Evolutionary conservation across 2,888 invertebrate species (phyloP).

Genomic region (Steromphala cineraria): DNA sequence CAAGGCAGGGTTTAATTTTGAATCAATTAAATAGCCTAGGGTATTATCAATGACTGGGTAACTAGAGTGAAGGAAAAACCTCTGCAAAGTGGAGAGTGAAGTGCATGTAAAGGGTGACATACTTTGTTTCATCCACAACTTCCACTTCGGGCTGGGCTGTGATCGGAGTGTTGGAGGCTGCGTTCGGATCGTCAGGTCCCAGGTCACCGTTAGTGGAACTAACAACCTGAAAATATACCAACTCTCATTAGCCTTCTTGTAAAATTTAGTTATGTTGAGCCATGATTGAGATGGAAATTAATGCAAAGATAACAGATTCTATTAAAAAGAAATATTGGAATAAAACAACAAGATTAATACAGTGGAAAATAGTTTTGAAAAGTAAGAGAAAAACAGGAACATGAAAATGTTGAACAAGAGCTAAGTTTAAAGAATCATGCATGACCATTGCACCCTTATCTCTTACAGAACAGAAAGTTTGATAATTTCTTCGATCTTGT

Average conservation of each 20-base stretch:
- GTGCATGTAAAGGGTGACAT: conserved; percentile 41
- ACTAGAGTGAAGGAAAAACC: background rate
- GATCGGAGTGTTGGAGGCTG: conserved; percentile 97
- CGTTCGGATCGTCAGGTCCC: conserved; percentile 91
- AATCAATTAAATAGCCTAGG: too few species aligned
- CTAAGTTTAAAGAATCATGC: too few species aligned
- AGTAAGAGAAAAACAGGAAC: too few species aligned
- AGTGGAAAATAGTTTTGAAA: too few species aligned
- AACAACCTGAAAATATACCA: conserved; percentile 84
- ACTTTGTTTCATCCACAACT: conserved; percentile 90
- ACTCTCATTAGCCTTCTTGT: too few species aligned
- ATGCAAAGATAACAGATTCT: background rate
- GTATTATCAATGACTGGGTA: background rate
- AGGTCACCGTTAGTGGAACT: conserved; percentile 93
- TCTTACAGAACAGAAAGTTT: too few species aligned
- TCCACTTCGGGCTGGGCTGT: conserved; percentile 95
- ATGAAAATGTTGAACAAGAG: too few species aligned
- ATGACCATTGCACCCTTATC: too few species aligned
- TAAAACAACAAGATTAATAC: too few species aligned
- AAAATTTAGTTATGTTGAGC: background rate
- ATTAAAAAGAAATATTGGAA: too few species aligned
- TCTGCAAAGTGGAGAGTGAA: background rate
- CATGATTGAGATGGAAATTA: background rate
- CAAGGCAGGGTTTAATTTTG: too few species aligned
- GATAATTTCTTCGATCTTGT: too few species aligned